Evolutionary conservation across 2,888 invertebrate genomes (phyloP), one percentile per base, ranked within the genome.

Genomic region (Rhagium mordax): DNA sequence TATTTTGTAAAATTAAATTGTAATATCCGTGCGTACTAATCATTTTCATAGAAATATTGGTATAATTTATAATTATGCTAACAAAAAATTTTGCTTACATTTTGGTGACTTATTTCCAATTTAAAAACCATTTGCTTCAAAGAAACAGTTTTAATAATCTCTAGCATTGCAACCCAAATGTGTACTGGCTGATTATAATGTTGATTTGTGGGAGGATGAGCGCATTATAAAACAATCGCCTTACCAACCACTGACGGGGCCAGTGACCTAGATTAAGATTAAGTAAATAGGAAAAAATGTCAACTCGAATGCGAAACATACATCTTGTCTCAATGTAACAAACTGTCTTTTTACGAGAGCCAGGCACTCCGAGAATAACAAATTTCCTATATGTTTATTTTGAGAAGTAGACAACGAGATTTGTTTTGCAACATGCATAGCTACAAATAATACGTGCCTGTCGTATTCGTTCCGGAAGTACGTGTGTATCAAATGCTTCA

Each of bases 401-500:
- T 41, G 41, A 41, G 41, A 41, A 41, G 4, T 10, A 41, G 41
- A 41, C n/a, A 41, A n/a, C 2, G n/a, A 41, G n/a, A 41, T 15
- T 41, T n/a, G n/a, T 61, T 61, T 61, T 61, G 47, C 47, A 61
- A 61, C 47, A 61, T 61, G 29, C 20, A 13, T 18, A 41, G n/a
- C 24, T 47, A 6, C 21, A 21, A 61, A 41, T 41, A 48, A 61
- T 61, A 61, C 21, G 18, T 33, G 59, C 10, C 20, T 27, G 61
- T 61, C 47, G 47, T 47, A 61, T 61, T 61, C 21, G 47, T 61
- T 61, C 61, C 61, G 61, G 61, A 61, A 61, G 15, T 61, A 47
- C 47, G 61, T 48, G 47, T 61, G 47, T 61, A n/a, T 48, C 16
- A 20, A 61, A 61, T 61, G 61, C 47, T 61, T 61, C 61, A 61